Conservation (phyloP, 1,140 invertebrate species). For the Heliconius nattereri region DNA sequence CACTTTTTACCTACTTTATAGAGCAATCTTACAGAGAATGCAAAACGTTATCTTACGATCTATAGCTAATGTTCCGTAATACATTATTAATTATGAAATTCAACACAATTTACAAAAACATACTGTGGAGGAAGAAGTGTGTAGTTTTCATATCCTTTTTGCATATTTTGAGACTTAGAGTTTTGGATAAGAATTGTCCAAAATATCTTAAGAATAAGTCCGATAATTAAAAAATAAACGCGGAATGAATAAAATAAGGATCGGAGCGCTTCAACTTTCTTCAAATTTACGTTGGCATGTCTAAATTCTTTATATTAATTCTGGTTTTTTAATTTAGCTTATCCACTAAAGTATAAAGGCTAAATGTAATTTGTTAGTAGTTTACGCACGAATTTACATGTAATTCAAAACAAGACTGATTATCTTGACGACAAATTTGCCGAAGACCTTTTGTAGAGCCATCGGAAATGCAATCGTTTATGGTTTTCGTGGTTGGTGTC, state of each 20-base stretch:
- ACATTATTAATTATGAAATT: conserved; percentile 1
- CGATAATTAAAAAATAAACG: not conserved
- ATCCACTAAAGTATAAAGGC: too few species aligned
- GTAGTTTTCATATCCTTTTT: not conserved
- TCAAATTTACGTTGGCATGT: too few species aligned
- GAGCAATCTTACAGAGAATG: conserved; percentile 1
- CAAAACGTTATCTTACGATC: not conserved
- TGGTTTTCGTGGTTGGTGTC: conserved; percentile 50
- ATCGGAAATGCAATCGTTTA: conserved; percentile 68
- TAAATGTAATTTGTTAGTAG: too few species aligned
- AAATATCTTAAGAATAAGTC: not conserved
- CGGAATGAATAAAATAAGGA: not conserved
- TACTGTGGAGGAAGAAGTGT: not conserved
- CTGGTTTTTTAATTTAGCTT: too few species aligned
- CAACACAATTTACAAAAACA: not conserved
- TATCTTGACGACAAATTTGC: conserved; percentile 66
- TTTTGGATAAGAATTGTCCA: not conserved
- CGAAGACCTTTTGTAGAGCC: conserved; percentile 53
- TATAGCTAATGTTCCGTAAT: not conserved
- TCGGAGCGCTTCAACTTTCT: too few species aligned
- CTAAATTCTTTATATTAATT: too few species aligned
- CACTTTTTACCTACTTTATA: not conserved
- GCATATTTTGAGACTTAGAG: not conserved
- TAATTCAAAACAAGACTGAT: conserved; percentile 35
- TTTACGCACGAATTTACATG: conserved; percentile 17